Evolutionary conservation across 2,113 vertebrate species (phyloP).

Genomic region (mouse (Mus musculus)): GRCm39 chr4:148829001-148829500

Average conservation of each 20-base stretch:
- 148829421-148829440: slow-evolving; percentile 87
- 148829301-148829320: slow-evolving; percentile 87
- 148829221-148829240: slow-evolving; percentile 93
- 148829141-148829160: slow-evolving; percentile 82
- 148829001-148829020: slow-evolving; percentile 99
- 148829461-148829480: slow-evolving; percentile 93
- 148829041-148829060: slow-evolving; percentile 99
- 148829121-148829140: slow-evolving; percentile 84
- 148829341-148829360: slow-evolving; percentile 77
- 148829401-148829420: slow-evolving; percentile 91
- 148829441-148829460: slow-evolving; percentile 88
- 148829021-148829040: slow-evolving; percentile 99
- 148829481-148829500: slow-evolving; percentile 92
- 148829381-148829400: slow-evolving; percentile 89
- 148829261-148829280: slow-evolving; percentile 91
- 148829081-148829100: slow-evolving; percentile 99
- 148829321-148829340: slow-evolving; percentile 81
- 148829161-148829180: slow-evolving; percentile 83
- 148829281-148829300: slow-evolving; percentile 91
- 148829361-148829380: slow-evolving; percentile 81
- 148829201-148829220: slow-evolving; percentile 93
- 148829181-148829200: slow-evolving; percentile 96
- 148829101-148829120: slow-evolving; percentile 95
- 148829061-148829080: slow-evolving; percentile 99
- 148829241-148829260: slow-evolving; percentile 89